Base-by-base conservation (phyloP, 1,140 invertebrate species). In the Saccostrea glomerata region DNA sequence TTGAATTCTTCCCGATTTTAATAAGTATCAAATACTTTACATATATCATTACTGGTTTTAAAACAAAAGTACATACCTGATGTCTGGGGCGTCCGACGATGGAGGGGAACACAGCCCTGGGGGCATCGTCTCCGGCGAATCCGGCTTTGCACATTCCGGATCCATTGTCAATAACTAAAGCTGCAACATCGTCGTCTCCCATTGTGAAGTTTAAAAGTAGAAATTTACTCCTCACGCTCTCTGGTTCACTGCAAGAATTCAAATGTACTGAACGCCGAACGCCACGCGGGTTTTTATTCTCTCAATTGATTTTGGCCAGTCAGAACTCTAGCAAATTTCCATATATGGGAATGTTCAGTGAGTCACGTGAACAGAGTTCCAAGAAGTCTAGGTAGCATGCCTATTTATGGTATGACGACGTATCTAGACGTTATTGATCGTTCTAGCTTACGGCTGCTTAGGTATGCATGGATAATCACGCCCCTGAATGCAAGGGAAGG, bases 61-160 rank as follows among this genome's bases (percentile, higher is more conserved):
- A 9, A 60, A 60, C 1, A 63, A 63, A 17, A 17, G 17, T 63
- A 82, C 60, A 47, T 70, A 89, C 87, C 82, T 96, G 93, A 93
- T 98, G 97, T 92, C 97, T 96, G 84, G 97, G 97, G 88, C 97
- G 96, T 63, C 97, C 97, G 84, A 97, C 97, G 95, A 98, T 98
- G 77, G 97, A 98, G 77, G 97, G 97, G 96, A 98, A 98, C 89
- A 98, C 97, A 94, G 97, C 97, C 91, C 97, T 96, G 63, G 97
- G 97, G 85, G 97, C 97, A 96, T 98, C 97, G 95, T 98, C 97
- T 92, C 97, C 97, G 90, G 97, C 97, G 95, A 98, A 98, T 91
- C 98, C 98, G 94, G 97, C 98, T 94, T 98, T 98, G 96, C 97
- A 98, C 97, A 98, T 98, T 91, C 97, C 97, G 90, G 97, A 98